These are phyloP conservation scores for Acanthurus lineatus DNA, from an alignment of 2,797 vertebrate genomes.

Conservation along the genomic window DNA sequence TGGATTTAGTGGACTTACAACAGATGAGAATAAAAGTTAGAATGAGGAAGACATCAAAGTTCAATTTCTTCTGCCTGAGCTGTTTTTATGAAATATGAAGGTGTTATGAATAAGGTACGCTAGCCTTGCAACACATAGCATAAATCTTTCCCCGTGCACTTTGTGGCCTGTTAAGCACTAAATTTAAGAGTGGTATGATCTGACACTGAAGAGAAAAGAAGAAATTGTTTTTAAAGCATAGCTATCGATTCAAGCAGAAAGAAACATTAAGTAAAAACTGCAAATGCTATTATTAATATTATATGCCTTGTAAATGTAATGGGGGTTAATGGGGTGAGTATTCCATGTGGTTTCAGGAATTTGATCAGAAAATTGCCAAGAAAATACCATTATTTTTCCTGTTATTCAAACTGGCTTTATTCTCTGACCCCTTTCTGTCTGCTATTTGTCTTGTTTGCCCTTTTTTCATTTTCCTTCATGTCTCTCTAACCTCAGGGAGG, in stretches of 20 bases:
- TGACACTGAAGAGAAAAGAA: slow-evolving; percentile 42
- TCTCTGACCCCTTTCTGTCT: slow-evolving; percentile 22
- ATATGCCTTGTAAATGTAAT: no score
- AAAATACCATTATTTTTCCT: slow-evolving; percentile 14
- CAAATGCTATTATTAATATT: slow-evolving; percentile 17
- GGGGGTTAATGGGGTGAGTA: neutral
- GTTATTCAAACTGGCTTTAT: slow-evolving; percentile 17
- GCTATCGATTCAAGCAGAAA: slow-evolving; percentile 34
- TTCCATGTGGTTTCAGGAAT: slow-evolving; percentile 10
- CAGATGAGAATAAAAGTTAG: slow-evolving; percentile 53
- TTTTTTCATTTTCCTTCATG: slow-evolving; percentile 29
- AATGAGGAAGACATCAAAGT: slow-evolving; percentile 59
- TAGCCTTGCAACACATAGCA: slow-evolving; percentile 53
- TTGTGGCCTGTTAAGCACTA: slow-evolving; percentile 51
- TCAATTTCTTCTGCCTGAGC: slow-evolving; percentile 56
- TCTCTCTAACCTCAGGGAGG: slow-evolving; percentile 28
- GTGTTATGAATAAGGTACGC: slow-evolving; percentile 60
- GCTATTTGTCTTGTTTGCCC: neutral
- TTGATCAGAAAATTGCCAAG: slow-evolving; percentile 4
- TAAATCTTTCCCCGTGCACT: slow-evolving; percentile 59
- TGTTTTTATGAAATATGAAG: slow-evolving; percentile 68
- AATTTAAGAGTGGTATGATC: slow-evolving; percentile 58
- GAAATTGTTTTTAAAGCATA: slow-evolving; percentile 22
- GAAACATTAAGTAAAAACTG: slow-evolving; percentile 32
- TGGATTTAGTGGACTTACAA: slow-evolving; percentile 51